These are phyloP conservation scores for Thereva nobilitata DNA, from an alignment of 2,888 invertebrate genomes.

Conservation along the genomic window DNA sequence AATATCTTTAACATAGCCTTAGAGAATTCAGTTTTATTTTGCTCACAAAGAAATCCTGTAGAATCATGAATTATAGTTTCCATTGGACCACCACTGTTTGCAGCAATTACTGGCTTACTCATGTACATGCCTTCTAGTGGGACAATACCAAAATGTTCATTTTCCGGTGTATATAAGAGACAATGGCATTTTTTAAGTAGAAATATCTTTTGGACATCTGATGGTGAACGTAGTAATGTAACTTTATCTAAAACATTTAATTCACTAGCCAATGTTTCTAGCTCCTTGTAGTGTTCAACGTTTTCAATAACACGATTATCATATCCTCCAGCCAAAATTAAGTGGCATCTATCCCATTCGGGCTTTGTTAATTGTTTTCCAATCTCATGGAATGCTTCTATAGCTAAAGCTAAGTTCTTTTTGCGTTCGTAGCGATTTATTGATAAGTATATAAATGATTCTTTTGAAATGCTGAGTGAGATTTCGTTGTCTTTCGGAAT, in stretches of 20 bases:
- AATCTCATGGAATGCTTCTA: conserved; percentile 76
- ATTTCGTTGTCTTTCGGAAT: conserved; percentile 50
- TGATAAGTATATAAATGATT: conserved; percentile 79
- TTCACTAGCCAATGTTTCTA: conserved; percentile 68
- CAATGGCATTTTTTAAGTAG: conserved; percentile 77
- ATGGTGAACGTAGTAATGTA: conserved; percentile 84
- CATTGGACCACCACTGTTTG: conserved; percentile 92
- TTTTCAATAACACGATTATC: conserved; percentile 88
- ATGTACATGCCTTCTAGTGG: conserved; percentile 98
- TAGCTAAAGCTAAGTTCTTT: conserved; percentile 87
- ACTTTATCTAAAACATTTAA: conserved; percentile 73
- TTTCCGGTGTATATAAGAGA: conserved; percentile 91
- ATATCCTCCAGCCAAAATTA: conserved; percentile 96
- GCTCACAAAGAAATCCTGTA: conserved; percentile 80
- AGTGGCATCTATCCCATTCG: conserved; percentile 71
- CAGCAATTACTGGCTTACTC: conserved; percentile 90
- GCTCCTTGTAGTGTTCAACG: conserved; percentile 78
- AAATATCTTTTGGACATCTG: conserved; percentile 80
- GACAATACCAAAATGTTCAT: conserved; percentile 99
- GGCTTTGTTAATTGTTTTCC: conserved; percentile 61
- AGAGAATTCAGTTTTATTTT: conserved; percentile 73
- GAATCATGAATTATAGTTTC: conserved; percentile 82
- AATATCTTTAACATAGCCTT: conserved; percentile 74
- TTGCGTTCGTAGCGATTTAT: conserved; percentile 97
- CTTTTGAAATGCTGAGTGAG: conserved; percentile 58